phyloP scores from a whole-genome alignment of 2,113 vertebrate genomes.

The Pteruthius melanotis region DNA sequence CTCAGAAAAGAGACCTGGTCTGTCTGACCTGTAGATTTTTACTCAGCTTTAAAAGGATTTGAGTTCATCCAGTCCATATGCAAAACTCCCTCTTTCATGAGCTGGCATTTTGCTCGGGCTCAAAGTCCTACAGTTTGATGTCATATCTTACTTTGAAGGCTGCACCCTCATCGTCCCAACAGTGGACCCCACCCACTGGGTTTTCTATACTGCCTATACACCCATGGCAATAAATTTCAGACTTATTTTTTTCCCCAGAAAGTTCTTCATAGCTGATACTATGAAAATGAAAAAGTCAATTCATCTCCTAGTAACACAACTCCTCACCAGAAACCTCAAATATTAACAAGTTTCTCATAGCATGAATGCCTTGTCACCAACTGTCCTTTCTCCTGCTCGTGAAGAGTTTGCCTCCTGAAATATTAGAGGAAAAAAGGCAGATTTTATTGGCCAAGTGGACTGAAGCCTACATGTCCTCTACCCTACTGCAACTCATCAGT shows the following conservation, averaged over 20 bases:
- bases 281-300: neutral
- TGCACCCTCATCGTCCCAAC: neutral
- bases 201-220: neutral
- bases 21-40: neutral
- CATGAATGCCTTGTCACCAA: neutral
- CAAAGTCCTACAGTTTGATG: neutral
- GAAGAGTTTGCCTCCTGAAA: neutral
- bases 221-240: neutral
- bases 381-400: neutral
- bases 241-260: neutral
- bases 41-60: neutral
- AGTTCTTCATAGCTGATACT: neutral
- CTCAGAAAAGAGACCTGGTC: neutral
- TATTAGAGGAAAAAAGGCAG: neutral
- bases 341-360: constrained; percentile 10
- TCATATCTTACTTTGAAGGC: neutral
- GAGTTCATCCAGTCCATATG: neutral
- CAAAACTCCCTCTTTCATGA: neutral
- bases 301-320: neutral
- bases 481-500: neutral
- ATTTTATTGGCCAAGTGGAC: neutral
- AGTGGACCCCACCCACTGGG: neutral
- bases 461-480: neutral
- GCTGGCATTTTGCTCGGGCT: neutral
- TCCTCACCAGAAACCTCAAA: constrained; percentile 5